phyloP scores from a whole-genome alignment of 2,113 vertebrate species.

The Malaclemys terrapin region DNA sequence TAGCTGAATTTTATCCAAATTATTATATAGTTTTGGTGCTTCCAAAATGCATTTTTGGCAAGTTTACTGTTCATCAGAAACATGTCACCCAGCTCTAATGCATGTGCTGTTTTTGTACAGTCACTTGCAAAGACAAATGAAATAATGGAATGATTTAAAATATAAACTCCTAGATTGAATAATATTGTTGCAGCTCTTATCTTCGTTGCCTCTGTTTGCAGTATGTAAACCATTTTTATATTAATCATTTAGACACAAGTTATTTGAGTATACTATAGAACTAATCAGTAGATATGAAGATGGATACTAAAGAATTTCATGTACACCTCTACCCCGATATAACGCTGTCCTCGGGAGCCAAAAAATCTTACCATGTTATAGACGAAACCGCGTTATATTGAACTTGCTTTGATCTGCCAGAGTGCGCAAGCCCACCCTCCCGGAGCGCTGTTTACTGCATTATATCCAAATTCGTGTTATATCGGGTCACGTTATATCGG shows the following conservation, averaged over 20 bases:
- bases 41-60: neutral
- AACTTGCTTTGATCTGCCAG: no score
- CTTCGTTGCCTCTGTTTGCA: neutral
- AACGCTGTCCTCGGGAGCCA: no score
- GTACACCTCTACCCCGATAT: no score
- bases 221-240: neutral
- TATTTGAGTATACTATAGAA: neutral
- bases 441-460: no score
- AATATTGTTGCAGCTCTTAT: neutral
- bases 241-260: neutral
- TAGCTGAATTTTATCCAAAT: no score
- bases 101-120: neutral
- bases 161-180: neutral
- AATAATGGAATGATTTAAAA: neutral
- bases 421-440: no score
- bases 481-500: no score
- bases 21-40: neutral
- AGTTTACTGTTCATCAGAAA: neutral
- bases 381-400: no score
- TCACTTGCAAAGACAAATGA: neutral
- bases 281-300: neutral
- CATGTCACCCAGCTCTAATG: neutral
- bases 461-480: no score
- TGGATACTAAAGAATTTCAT: neutral
- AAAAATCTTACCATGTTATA: no score